Evolutionary conservation across 2,113 vertebrate species (phyloP).

Genomic region (Apeltes quadracus): DNA sequence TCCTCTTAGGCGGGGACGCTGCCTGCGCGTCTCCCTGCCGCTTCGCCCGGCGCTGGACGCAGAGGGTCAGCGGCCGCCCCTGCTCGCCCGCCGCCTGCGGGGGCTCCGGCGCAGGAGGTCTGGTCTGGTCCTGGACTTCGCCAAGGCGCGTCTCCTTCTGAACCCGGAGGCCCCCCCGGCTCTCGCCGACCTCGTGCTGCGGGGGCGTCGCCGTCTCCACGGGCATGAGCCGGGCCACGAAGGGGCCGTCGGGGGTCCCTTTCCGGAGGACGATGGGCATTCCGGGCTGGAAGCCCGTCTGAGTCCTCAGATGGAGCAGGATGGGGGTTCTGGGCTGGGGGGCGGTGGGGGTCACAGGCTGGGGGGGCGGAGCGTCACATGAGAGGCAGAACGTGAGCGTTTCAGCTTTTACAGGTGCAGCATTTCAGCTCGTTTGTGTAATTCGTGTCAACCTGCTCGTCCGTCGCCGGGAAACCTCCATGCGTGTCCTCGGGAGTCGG

Average conservation of each 20-base stretch:
- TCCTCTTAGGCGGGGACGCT: neutral
- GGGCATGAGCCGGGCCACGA: slow-evolving; percentile 7
- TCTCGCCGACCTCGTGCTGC: neutral
- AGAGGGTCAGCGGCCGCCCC: neutral
- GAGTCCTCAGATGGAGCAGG: slow-evolving; percentile 29
- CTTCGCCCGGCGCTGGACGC: neutral
- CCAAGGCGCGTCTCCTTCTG: neutral
- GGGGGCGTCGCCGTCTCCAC: neutral
- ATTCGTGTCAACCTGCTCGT: neutral
- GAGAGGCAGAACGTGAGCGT: neutral
- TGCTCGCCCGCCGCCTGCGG: no score
- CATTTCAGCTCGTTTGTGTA: no score
- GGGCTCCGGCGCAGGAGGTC: neutral
- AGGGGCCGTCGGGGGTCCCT: neutral
- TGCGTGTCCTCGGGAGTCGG: neutral
- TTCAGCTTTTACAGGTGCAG: neutral
- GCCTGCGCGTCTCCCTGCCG: slow-evolving; percentile 1
- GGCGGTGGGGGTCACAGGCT: neutral
- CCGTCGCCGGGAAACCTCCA: slow-evolving; percentile 2
- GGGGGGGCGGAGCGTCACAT: neutral
- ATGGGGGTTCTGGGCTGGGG: slow-evolving; percentile 38
- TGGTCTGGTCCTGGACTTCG: neutral
- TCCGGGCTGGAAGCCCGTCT: slow-evolving; percentile 13
- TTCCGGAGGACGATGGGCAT: slow-evolving; percentile 27
- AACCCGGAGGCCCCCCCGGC: neutral